Conservation (phyloP, 2,888 invertebrate genomes). For the Drosophila algonquin region DNA sequence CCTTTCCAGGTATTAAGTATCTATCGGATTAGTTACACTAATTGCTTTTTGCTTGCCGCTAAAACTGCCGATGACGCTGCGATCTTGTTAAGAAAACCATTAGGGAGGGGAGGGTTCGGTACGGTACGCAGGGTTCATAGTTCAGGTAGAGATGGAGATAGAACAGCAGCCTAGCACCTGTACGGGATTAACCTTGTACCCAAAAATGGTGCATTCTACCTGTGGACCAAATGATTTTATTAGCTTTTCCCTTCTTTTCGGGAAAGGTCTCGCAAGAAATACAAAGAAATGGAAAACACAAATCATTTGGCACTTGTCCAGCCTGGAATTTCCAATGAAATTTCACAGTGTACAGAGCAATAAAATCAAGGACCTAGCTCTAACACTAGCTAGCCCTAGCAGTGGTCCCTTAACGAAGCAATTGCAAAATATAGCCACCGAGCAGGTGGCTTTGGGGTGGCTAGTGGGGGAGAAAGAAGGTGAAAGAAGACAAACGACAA, state of each 20-base stretch:
- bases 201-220: slow-evolving; percentile 41
- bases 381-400: background rate
- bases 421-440: background rate
- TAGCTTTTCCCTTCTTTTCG: slow-evolving; percentile 48
- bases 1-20: slow-evolving; percentile 22
- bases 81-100: slow-evolving; percentile 70
- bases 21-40: slow-evolving; percentile 61
- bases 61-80: slow-evolving; percentile 59
- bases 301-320: slow-evolving; percentile 38
- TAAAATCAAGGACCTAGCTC: slow-evolving; percentile 4
- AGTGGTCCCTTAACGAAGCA: background rate
- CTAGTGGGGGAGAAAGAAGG: slow-evolving; percentile 1
- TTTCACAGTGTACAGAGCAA: background rate
- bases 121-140: slow-evolving; percentile 11
- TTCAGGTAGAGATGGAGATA: slow-evolving; percentile 48
- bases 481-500: slow-evolving; percentile 43
- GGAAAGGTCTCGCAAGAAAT: background rate
- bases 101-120: slow-evolving; percentile 30
- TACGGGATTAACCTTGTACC: slow-evolving; percentile 66
- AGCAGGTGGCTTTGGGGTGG: background rate
- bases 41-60: slow-evolving; percentile 45
- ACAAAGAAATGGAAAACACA: slow-evolving; percentile 37
- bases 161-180: slow-evolving; percentile 55
- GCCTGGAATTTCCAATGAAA: slow-evolving; percentile 35
- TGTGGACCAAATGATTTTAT: slow-evolving; percentile 65